Evolutionary conservation across 2,797 vertebrate species (phyloP).

Genomic region (Sebastes matsubarae): DNA sequence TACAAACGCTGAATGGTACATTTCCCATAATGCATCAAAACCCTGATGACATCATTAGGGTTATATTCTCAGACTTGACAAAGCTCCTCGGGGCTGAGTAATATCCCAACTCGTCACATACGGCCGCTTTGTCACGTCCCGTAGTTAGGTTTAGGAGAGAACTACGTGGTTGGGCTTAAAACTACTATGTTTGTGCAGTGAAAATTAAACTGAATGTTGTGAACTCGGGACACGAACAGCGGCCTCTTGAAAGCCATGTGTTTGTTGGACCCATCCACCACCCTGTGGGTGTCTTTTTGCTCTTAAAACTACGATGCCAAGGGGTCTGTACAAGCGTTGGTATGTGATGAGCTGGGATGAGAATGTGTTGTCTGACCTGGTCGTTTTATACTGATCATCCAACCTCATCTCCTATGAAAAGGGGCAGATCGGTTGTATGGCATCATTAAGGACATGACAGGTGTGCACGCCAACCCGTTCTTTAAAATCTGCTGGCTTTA

Average conservation of each 20-base stretch:
- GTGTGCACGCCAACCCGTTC: constrained; percentile 79
- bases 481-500: constrained; percentile 91
- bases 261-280: too few relatives aligned
- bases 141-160: too few relatives aligned
- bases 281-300: accelerated
- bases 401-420: constrained; percentile 39
- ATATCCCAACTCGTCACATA: too few relatives aligned
- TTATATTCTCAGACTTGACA: background rate
- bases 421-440: constrained; percentile 83
- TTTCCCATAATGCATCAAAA: background rate
- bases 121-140: too few relatives aligned
- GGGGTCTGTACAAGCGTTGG: too few relatives aligned
- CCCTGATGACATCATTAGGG: background rate
- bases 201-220: too few relatives aligned
- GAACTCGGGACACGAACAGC: too few relatives aligned
- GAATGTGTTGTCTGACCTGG: background rate
- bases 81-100: background rate
- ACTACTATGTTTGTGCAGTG: too few relatives aligned
- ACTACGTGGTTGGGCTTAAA: too few relatives aligned
- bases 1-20: background rate
- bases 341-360: too few relatives aligned
- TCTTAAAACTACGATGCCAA: too few relatives aligned
- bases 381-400: background rate
- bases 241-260: too few relatives aligned
- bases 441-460: constrained; percentile 90